phyloP scores from a whole-genome alignment of 2,113 vertebrate species.

The Cavia aperea region DNA sequence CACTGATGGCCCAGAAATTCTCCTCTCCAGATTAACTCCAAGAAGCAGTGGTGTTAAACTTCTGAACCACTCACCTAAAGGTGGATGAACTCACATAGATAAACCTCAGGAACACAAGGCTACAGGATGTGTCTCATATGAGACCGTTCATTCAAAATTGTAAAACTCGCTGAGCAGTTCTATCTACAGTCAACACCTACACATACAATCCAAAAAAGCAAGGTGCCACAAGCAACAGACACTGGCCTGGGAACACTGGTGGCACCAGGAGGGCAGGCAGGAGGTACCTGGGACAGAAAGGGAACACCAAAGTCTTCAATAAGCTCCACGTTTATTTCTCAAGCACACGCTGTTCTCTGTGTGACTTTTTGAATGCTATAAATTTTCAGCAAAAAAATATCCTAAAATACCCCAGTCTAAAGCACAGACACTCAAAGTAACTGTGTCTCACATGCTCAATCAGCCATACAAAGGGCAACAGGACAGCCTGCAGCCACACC shows the following conservation, averaged over 20 bases:
- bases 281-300: background rate
- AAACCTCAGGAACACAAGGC: background rate
- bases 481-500: background rate
- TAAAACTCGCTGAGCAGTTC: background rate
- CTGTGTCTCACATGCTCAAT: background rate
- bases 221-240: background rate
- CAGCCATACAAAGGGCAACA: background rate
- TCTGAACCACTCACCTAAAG: background rate
- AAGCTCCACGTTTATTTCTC: background rate
- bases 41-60: background rate
- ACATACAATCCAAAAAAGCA: background rate
- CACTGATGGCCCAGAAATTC: background rate
- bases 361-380: conserved; percentile 1
- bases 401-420: background rate
- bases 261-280: too few species aligned
- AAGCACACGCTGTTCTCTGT: background rate
- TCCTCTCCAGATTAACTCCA: background rate
- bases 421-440: background rate
- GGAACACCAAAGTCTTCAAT: background rate
- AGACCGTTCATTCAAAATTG: background rate
- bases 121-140: background rate
- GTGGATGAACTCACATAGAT: background rate
- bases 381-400: conserved; percentile 24
- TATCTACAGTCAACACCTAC: background rate
- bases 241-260: background rate